Evolutionary conservation across 2,113 vertebrate species (phyloP).

Genomic region (Ptyas mucosa): DNA sequence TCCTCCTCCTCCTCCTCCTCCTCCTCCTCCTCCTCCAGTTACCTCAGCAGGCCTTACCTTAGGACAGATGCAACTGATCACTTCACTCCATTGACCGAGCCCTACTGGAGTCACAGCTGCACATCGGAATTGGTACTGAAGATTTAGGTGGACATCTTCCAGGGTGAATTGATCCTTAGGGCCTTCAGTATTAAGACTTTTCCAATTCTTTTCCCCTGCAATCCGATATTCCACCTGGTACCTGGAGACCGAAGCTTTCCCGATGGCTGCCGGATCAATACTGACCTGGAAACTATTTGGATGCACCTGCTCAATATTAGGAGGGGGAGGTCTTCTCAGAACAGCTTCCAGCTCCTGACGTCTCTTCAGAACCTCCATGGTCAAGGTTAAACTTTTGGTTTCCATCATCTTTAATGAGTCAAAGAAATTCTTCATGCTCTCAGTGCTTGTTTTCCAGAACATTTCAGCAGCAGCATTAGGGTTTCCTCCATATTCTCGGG

Average conservation of each 20-base stretch:
- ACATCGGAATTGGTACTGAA: not conserved
- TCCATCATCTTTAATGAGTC: not conserved
- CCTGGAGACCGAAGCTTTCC: not conserved
- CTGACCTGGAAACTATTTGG: not conserved
- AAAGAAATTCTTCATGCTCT: constrained; percentile 40
- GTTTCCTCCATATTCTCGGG: not conserved
- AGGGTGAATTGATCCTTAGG: not conserved
- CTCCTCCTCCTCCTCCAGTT: too few relatives aligned
- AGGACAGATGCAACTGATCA: too few relatives aligned
- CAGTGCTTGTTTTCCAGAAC: constrained; percentile 29
- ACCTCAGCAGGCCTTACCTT: too few relatives aligned
- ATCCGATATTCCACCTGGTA: not conserved
- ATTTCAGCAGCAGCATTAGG: not conserved
- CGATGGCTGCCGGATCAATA: not conserved
- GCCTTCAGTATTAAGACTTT: accelerated
- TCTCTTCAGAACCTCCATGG: constrained; percentile 16
- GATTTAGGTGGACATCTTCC: not conserved
- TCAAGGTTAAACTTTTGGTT: constrained; percentile 9
- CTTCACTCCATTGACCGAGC: not conserved
- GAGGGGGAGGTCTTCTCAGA: not conserved
- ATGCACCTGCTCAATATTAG: not conserved
- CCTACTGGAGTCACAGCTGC: too few relatives aligned
- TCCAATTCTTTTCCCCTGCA: not conserved
- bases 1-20: too few relatives aligned
- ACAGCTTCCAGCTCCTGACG: constrained; percentile 1